Conservation (phyloP, 2,113 vertebrate genomes). For the Melanerpes formicivorus region DNA sequence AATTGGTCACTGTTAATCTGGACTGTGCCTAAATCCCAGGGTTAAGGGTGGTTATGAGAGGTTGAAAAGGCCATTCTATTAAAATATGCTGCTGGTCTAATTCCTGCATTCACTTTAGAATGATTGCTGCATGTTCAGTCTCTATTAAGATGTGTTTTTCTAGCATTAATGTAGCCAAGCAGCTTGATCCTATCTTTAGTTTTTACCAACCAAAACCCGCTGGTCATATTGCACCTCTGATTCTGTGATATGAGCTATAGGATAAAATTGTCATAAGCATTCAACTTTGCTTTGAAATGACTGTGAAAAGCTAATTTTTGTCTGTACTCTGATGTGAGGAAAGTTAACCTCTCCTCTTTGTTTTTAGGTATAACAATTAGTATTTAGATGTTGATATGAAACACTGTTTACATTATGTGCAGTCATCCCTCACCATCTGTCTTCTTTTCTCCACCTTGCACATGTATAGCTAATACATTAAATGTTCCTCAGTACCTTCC, state of each 20-base stretch:
- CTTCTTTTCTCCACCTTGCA: neutral
- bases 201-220: neutral
- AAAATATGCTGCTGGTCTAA: slow-evolving; percentile 8
- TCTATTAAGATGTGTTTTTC: neutral
- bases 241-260: neutral
- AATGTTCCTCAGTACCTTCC: neutral
- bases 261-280: neutral
- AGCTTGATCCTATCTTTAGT: neutral
- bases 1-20: neutral
- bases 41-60: neutral
- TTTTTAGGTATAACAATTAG: neutral
- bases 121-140: neutral
- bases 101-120: slow-evolving; percentile 14
- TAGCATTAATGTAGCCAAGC: neutral
- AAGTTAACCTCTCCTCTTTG: neutral
- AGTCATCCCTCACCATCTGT: neutral
- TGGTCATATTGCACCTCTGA: neutral
- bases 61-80: slow-evolving; percentile 22
- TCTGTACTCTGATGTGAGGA: neutral
- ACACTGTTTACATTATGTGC: neutral
- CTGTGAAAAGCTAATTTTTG: neutral
- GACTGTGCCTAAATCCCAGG: neutral
- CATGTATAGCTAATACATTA: neutral
- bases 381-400: neutral
- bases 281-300: neutral